Evolutionary conservation across 2,797 vertebrate species (phyloP), one percentile per base, ranked within the genome.

Genomic region (Danio jaintianensis): DNA sequence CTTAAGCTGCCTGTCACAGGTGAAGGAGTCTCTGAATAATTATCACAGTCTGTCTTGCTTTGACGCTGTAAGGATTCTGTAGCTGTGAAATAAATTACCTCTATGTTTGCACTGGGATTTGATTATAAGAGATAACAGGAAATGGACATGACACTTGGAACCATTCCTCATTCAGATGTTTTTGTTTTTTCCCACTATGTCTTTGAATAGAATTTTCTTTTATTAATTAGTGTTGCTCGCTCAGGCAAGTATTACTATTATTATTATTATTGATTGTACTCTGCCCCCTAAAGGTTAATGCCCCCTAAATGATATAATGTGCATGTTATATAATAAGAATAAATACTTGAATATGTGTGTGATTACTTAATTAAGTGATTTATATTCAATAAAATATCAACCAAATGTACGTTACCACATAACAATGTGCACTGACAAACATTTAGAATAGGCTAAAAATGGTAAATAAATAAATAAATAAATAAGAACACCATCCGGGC

Each of bases 21-120:
- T 93, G 92, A 92, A 90, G 88, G 87, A 91, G 88, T 89, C 78
- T 78, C 75, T 20, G 87, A 92, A 92, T 93, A 93, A 94, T 93
- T 91, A 93, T 90, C 85, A 92, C 86, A 55, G 86, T 85, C 89
- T 61, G 66, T 70, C 45, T 78, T 78, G 76, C 76, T 78, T 10
- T 4, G 66, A 77, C 42, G n/a, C 53, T 67, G 63, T 67, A 29
- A 52, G 76, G 76, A 70, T 52, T 62, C 15, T 62, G 76, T 78
- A 70, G 55, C 66, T 42, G 29, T 10, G 4, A 70, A 61, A 61
- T 69, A 78, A 70, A 78, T 78, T 78, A 52, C 47, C 29, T 78
- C 61, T 79, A 71, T 80, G 78, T 78, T 78, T 82, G 69, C 70
- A 52, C 42, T 80, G 69, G 83, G 78, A 78, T 86, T 79, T 80